phyloP scores from a whole-genome alignment of 2,797 vertebrate species.

The Novumbra hubbsi region DNA sequence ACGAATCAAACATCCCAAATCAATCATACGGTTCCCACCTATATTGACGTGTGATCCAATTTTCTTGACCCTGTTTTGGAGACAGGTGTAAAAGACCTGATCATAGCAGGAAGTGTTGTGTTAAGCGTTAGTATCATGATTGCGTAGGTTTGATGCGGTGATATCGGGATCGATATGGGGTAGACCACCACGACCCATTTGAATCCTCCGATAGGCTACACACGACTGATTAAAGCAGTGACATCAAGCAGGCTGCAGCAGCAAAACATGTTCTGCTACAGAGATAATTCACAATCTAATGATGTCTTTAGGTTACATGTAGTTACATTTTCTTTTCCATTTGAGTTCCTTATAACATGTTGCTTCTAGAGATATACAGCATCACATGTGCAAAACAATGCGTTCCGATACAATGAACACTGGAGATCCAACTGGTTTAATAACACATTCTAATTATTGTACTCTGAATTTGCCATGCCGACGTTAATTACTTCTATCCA shows the following conservation, averaged over 20 bases:
- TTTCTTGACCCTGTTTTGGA: conserved; percentile 1
- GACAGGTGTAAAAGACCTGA: neutral
- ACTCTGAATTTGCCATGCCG: neutral
- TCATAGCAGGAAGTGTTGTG: neutral
- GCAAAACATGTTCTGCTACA: neutral
- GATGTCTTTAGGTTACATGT: neutral
- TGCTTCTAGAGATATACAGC: neutral
- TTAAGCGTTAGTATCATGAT: neutral
- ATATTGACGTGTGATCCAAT: neutral
- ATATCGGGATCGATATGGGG: neutral
- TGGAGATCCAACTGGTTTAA: neutral
- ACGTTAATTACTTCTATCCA: neutral
- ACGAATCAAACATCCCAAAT: too few species aligned
- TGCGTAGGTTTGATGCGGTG: neutral
- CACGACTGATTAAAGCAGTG: conserved; percentile 11
- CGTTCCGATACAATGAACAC: neutral
- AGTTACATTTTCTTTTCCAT: neutral
- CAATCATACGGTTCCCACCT: neutral
- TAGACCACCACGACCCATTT: neutral
- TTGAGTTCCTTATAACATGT: neutral
- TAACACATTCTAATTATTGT: neutral
- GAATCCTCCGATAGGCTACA: neutral
- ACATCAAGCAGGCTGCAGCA: neutral
- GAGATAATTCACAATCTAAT: neutral
- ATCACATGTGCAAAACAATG: neutral